These are phyloP conservation scores for Oligia strigilis DNA, from an alignment of 2,888 invertebrate genomes.

Conservation along the genomic window DNA sequence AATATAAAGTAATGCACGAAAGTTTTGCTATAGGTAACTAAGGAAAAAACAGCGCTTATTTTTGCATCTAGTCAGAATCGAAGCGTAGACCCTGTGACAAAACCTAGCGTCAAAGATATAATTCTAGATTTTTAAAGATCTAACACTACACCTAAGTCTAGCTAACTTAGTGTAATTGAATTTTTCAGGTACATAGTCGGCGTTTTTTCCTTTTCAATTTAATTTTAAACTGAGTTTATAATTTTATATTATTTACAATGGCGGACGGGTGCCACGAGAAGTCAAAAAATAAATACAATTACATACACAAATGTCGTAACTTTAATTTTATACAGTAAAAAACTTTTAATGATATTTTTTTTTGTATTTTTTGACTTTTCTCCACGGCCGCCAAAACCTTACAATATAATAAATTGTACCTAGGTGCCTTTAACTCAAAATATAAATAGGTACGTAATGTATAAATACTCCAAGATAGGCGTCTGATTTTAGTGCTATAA, in stretches of 20 bases:
- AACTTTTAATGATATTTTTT: not conserved
- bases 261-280: constrained; percentile 70
- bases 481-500: constrained; percentile 50
- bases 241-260: constrained; percentile 82
- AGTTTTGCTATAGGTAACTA: constrained; percentile 36
- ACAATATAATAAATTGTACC: constrained; percentile 82
- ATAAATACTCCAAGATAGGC: constrained; percentile 49
- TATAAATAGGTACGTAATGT: constrained; percentile 59
- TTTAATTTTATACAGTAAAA: constrained; percentile 15
- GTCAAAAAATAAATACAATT: constrained; percentile 63
- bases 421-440: constrained; percentile 80
- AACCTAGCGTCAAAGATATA: constrained; percentile 86
- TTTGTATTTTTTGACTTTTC: constrained; percentile 57
- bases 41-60: constrained; percentile 43
- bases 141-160: constrained; percentile 86
- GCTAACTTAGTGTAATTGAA: constrained; percentile 89
- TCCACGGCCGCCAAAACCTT: constrained; percentile 55
- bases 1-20: constrained; percentile 19
- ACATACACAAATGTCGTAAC: constrained; percentile 21
- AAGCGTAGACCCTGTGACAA: constrained; percentile 87
- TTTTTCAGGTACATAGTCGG: constrained; percentile 89
- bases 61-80: constrained; percentile 71
- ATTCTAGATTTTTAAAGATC: constrained; percentile 84
- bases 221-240: constrained; percentile 69
- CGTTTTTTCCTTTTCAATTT: constrained; percentile 75